phyloP scores from a whole-genome alignment of 2,888 invertebrate genomes.

The Ischnus inquisitorius region DNA sequence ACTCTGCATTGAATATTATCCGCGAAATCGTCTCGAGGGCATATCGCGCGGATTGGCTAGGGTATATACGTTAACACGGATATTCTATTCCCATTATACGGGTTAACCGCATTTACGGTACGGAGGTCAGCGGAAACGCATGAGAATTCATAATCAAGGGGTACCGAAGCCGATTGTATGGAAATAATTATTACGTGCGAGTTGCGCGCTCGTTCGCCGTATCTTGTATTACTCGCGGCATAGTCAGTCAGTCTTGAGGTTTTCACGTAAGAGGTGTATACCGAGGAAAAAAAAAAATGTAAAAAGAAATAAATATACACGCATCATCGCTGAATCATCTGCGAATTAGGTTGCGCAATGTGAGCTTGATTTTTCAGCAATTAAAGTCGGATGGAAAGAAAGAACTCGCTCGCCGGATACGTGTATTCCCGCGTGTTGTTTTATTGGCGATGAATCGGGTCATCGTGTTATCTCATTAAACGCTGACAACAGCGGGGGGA shows the following conservation, averaged over 20 bases:
- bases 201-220: neutral
- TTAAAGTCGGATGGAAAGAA: neutral
- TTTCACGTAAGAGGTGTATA: conserved; percentile 30
- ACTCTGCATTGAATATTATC: neutral
- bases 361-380: neutral
- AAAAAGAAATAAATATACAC: conserved; percentile 16
- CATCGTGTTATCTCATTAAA: conserved; percentile 74
- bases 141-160: conserved; percentile 44
- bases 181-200: conserved; percentile 57
- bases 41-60: neutral
- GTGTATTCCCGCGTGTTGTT: conserved; percentile 35
- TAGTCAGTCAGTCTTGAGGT: conserved; percentile 52
- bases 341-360: neutral
- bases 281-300: conserved; percentile 5
- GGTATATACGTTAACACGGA: neutral
- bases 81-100: neutral
- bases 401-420: neutral
- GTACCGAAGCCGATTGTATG: conserved; percentile 44
- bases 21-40: neutral
- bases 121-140: conserved; percentile 49
- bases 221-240: neutral
- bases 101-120: conserved; percentile 5
- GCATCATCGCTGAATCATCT: neutral
- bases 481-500: conserved; percentile 50
- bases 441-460: conserved; percentile 69